A percentile compares a stretch with the other conserved stretches of the same genome.
phyloP scores from a whole-genome alignment of 2,113 vertebrate species.

The Laterallus jamaicensis region DNA sequence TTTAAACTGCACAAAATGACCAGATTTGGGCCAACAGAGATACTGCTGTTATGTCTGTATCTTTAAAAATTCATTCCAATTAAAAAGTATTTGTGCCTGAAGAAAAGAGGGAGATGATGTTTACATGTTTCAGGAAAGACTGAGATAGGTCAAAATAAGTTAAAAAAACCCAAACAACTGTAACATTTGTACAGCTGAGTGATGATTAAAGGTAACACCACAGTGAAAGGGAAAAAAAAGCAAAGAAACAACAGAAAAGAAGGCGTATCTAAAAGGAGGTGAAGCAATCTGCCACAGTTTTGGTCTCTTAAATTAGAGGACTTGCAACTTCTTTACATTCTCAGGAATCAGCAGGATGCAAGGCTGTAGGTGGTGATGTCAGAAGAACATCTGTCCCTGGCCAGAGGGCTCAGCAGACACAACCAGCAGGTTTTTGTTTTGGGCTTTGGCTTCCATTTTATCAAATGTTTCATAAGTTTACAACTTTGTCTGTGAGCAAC shows the following conservation, averaged over 20 bases:
- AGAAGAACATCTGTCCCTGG: background rate
- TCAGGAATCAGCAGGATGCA: background rate
- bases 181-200: background rate
- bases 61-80: background rate
- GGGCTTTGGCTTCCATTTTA: background rate
- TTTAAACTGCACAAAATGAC: background rate
- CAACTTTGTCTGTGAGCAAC: background rate
- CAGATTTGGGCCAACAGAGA: background rate
- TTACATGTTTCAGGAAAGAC: background rate
- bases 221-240: background rate
- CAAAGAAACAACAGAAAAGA: background rate
- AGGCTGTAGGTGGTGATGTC: background rate
- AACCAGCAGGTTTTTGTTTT: background rate
- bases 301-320: background rate
- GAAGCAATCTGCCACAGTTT: background rate
- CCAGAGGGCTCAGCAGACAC: background rate
- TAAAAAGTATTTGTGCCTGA: background rate
- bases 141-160: background rate
- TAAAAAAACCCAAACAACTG: no score
- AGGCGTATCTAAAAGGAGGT: background rate
- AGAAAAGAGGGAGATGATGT: background rate
- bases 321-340: background rate
- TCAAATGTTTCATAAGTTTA: background rate
- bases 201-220: background rate
- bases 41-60: rapidly evolving